A percentile compares a stretch with the other conserved stretches of the same genome.
phyloP scores from a whole-genome alignment of 2,888 invertebrate species.

The Parelbella ahira region DNA sequence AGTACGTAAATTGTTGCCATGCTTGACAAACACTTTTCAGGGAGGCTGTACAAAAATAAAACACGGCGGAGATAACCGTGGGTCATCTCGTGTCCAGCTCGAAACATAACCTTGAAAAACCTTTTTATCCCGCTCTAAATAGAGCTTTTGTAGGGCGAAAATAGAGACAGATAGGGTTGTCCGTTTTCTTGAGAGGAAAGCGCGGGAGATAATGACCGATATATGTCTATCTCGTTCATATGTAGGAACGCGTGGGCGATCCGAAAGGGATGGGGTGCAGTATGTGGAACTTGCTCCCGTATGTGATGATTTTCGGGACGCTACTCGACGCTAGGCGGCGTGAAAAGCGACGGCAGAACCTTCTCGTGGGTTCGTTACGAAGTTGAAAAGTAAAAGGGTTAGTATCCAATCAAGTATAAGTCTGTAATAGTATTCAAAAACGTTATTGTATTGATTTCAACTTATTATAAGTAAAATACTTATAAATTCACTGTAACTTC shows the following conservation, averaged over 20 bases:
- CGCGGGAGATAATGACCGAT: conserved; percentile 55
- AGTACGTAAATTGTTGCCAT: conserved; percentile 17
- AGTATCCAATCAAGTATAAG: too few relatives aligned
- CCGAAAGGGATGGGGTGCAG: conserved; percentile 64
- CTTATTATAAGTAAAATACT: too few relatives aligned
- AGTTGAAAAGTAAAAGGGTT: too few relatives aligned
- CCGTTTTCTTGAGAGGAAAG: conserved; percentile 70
- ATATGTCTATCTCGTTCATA: conserved; percentile 70
- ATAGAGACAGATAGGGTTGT: conserved; percentile 72
- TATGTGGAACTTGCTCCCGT: conserved; percentile 37
- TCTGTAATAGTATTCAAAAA: too few relatives aligned
- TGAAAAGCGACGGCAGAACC: conserved; percentile 32
- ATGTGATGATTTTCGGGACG: conserved; percentile 47
- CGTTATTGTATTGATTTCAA: too few relatives aligned
- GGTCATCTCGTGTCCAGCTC: conserved; percentile 65
- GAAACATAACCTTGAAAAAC: conserved; percentile 46
- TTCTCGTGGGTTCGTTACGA: conserved; percentile 8
- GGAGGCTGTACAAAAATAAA: conserved; percentile 57
- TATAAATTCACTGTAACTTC: too few relatives aligned
- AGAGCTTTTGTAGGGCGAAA: conserved; percentile 48
- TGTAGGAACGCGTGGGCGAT: conserved; percentile 64
- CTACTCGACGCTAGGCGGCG: conserved; percentile 77
- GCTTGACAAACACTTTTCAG: conserved; percentile 52
- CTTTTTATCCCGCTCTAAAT: conserved; percentile 54
- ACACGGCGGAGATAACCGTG: conserved; percentile 33